These are phyloP conservation scores for Hydrocynus forskahlii DNA, from an alignment of 2,797 vertebrate species.

Conservation along the genomic window DNA sequence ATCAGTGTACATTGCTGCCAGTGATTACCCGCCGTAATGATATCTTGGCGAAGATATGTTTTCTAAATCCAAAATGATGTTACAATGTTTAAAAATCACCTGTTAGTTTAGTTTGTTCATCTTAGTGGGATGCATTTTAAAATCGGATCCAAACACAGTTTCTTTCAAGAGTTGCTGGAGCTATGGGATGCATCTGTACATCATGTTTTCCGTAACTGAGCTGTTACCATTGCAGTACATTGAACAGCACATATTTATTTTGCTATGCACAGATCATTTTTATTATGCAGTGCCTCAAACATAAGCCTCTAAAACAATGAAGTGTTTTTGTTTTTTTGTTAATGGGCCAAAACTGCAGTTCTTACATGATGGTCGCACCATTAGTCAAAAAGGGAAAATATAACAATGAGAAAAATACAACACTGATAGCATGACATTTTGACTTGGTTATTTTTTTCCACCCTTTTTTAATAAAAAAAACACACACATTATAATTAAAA, in stretches of 20 bases:
- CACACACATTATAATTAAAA: neutral
- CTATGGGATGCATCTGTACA: neutral
- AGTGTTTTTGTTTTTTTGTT: neutral
- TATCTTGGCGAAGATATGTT: slow-evolving; percentile 59
- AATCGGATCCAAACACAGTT: slow-evolving; percentile 31
- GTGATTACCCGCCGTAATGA: slow-evolving; percentile 59
- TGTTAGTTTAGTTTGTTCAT: slow-evolving; percentile 53
- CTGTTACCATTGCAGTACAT: neutral
- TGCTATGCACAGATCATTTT: neutral
- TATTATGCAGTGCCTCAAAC: neutral
- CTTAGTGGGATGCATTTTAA: slow-evolving; percentile 33
- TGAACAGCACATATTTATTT: neutral
- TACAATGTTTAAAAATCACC: slow-evolving; percentile 56
- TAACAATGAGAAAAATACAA: neutral
- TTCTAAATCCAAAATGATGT: slow-evolving; percentile 63
- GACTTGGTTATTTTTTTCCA: neutral
- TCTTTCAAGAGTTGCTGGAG: slow-evolving; percentile 17
- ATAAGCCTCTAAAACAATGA: neutral
- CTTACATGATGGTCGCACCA: no score
- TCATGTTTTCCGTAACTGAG: neutral
- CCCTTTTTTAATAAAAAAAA: neutral
- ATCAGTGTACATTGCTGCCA: slow-evolving; percentile 56
- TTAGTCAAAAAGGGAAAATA: neutral
- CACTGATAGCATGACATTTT: neutral
- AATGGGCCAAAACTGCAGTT: no score